Base-by-base conservation (phyloP, 2,797 vertebrate genomes). In the Galagoides demidoff region DNA sequence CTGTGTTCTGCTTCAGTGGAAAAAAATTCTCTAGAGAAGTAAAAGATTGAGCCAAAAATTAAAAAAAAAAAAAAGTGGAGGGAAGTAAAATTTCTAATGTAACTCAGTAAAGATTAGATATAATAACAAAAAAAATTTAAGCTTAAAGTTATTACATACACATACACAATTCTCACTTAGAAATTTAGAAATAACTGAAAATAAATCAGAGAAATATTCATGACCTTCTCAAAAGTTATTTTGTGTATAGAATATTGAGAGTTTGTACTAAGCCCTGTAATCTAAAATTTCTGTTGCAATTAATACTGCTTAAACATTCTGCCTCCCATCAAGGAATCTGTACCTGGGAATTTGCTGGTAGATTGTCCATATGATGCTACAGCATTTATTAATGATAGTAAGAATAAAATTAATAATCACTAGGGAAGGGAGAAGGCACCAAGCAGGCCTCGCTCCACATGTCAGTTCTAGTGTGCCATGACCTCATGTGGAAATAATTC, bases 1-100 rank as follows among this genome's bases (percentile, higher is more conserved):
- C 49, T 95, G 31, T 31, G 94, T 92, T 95, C 37, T 88, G 12
- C 43, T 85, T 92, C 1, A 43, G 37, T 89, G 34, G 16, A 12
- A 93, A 96, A 77, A 55, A 71, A 64, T 14, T 77, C 73, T 95
- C 11, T 61, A 55, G 9, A 85, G 23, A 96, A 94, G 77, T 59
- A 57, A 94, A 77, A 87, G 2, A 0, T 13, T 83, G 70, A 37
- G 43, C 27, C 45, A 79, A 91, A 73, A 34, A n/a, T n/a, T n/a
- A n/a, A n/a, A 12, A 90, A 92, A 94, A 82, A 57, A 78, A 66
- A 66, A 63, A 66, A 52, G 49, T 19, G 31, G 31, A 66, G 11
- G 0, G 59, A 93, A 92, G 29, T 82, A 91, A 85, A 81, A 73
- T 88, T 92, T 71, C 63, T 76, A 61, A 11, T 77, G 0, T 64